Base-by-base conservation (phyloP, 2,113 vertebrate species). In the Caranx melampygus region DNA sequence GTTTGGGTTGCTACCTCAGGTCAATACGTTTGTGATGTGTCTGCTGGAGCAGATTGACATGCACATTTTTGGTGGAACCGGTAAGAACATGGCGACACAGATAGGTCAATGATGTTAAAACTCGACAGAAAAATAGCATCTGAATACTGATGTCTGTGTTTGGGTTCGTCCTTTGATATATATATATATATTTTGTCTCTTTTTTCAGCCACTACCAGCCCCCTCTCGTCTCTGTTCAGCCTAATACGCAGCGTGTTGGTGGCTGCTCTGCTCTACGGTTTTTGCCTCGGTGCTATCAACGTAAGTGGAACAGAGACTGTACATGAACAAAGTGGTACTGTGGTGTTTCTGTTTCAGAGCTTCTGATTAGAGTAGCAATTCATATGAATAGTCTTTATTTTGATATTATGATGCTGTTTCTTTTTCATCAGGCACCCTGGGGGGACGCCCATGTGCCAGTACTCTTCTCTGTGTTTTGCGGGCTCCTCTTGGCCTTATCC, bases 11-110 rank as follows among this genome's bases (percentile, higher is more conserved):
- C 94, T 97, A 89, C 97, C 97, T 88, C 97, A 97, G 92, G 95
- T 97, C 91, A 97, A 97, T 90, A 97, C 96, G 33, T 97, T 97
- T 90, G 88, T 97, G 89, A 97, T 97, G 97, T 97, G 96, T 94
- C 92, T 97, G 92, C 94, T 97, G 91, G 97, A 97, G 87, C 97
- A 97, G 92, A 95, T 97, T 16, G 96, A 97, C 78, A 97, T 97
- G 96, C 96, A 97, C 44, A 82, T 97, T 89, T 97, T 97, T 44
- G 97, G 97, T 49, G 97, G 97, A 90, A 97, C 95, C 80, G 97
- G 97, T 97, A 92, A 90, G 88, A 72, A 33, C 21, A 20, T 3
- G 40, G 18, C 13, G 6, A 7, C 40, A 37, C 0, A 1, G 12
- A 31, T 49, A 40, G 5, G 15, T 44, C 31, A 20, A 45, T 40